A percentile compares a stretch with the other conserved stretches of the same genome.
These are phyloP conservation scores for Elachura formosa DNA, from an alignment of 2,113 vertebrate species.

Conservation along the genomic window DNA sequence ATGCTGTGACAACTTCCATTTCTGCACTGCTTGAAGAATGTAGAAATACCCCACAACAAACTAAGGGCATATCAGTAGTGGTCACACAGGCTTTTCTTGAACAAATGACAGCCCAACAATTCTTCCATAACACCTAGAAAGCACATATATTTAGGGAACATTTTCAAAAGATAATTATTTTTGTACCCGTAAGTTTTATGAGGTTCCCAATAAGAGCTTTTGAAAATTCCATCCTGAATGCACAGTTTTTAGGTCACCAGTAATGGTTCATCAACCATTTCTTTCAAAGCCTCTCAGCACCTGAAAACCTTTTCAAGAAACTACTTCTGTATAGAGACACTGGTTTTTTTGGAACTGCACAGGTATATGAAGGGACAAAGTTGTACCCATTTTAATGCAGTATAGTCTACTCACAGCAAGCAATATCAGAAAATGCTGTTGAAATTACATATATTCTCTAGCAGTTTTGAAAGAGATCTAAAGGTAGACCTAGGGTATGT, in stretches of 20 bases:
- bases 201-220: neutral
- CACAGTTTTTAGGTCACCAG: neutral
- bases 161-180: neutral
- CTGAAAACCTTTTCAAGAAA: neutral
- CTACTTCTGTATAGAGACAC: neutral
- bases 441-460: neutral
- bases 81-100: neutral
- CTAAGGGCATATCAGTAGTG: neutral
- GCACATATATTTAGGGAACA: neutral
- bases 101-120: neutral
- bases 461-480: neutral
- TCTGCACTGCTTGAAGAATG: neutral
- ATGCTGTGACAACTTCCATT: neutral
- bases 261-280: neutral
- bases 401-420: neutral
- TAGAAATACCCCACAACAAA: neutral
- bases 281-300: neutral
- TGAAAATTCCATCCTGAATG: neutral
- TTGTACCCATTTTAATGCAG: constrained; percentile 2
- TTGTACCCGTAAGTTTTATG: neutral
- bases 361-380: neutral
- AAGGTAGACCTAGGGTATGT: neutral
- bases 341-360: neutral
- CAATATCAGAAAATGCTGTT: neutral
- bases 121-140: neutral